A percentile compares a stretch with the other conserved stretches of the same genome.
Evolutionary conservation across 1,140 invertebrate species (phyloP).

Genomic region (Leguminivora glycinivorella): DNA sequence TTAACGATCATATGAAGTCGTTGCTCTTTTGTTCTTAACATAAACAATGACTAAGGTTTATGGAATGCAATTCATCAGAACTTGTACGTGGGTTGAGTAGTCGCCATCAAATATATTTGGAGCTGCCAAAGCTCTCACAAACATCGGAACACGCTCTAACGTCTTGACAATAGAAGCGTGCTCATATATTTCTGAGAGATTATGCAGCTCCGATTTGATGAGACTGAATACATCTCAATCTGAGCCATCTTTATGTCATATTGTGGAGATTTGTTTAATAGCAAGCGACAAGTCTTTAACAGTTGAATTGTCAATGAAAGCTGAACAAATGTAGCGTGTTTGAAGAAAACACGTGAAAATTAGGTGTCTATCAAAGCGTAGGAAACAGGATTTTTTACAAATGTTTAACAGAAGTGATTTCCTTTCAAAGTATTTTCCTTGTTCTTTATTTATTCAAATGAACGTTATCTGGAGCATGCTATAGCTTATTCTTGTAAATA

Average conservation of each 20-base stretch:
- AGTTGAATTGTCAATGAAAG: neutral
- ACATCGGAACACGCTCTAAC: too few species aligned
- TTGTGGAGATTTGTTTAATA: neutral
- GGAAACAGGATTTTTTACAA: neutral
- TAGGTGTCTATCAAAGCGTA: neutral
- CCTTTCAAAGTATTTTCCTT: too few species aligned
- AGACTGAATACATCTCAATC: neutral
- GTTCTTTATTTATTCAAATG: too few species aligned
- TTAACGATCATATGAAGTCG: neutral
- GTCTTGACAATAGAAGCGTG: too few species aligned
- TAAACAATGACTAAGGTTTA: neutral
- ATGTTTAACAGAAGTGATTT: too few species aligned
- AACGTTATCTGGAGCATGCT: too few species aligned
- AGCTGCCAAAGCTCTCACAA: too few species aligned
- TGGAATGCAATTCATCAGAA: neutral
- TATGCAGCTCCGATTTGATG: too few species aligned
- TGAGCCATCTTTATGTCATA: neutral
- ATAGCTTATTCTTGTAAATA: too few species aligned
- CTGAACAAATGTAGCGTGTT: neutral
- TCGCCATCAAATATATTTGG: too few species aligned
- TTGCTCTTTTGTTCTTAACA: neutral
- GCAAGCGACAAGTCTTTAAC: neutral
- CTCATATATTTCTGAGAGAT: neutral
- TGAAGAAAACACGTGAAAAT: neutral
- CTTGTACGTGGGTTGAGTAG: too few species aligned